Evolutionary conservation across 1,140 invertebrate species (phyloP), one percentile per base, ranked within the genome.

Genomic region (Conus ventricosus): DNA sequence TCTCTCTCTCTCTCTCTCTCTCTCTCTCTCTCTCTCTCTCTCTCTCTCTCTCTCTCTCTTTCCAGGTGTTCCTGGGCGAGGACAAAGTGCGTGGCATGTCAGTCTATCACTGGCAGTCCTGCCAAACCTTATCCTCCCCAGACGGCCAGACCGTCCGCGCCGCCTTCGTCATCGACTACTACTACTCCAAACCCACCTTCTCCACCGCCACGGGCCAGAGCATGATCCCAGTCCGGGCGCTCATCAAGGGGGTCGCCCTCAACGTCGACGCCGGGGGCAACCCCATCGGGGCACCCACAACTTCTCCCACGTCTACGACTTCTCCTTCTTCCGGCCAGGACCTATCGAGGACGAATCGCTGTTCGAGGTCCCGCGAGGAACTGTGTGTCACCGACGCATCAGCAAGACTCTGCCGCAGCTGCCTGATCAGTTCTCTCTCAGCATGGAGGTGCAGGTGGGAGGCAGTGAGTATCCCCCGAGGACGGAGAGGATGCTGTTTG

Each of bases 281-380:
- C 17, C 54, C 82, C n/a, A 84, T 27, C 5, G 57, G 57, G 82
- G 55, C 82, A 39, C 54, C 8, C 86, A 87, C 86, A 57, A 81
- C 86, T 87, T 87, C 76, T 78, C 71, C 53, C 86, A 87, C 57
- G 76, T 87, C 78, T 87, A 87, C 78, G 86, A 87, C 20, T 87
- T 87, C 78, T 60, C 78, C 71, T 87, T 87, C 75, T 87, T 87
- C 75, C 39, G 86, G 20, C 54, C 86, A 13, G 86, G 86, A 20
- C 75, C 86, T 5, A 13, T 87, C 25, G 53, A 76, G 54, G 86
- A 87, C 78, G 55, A 76, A 13, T 6, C 15, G 4, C 51, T 78
- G 10, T 87, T 78, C 11, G 55, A 87, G 76, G 27, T 87, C 1
- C 86, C 86, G 11, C 27, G 86, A 10, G 86, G 86, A 6, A 87